phyloP scores from a whole-genome alignment of 2,113 vertebrate genomes.

The Siniperca knerii region DNA sequence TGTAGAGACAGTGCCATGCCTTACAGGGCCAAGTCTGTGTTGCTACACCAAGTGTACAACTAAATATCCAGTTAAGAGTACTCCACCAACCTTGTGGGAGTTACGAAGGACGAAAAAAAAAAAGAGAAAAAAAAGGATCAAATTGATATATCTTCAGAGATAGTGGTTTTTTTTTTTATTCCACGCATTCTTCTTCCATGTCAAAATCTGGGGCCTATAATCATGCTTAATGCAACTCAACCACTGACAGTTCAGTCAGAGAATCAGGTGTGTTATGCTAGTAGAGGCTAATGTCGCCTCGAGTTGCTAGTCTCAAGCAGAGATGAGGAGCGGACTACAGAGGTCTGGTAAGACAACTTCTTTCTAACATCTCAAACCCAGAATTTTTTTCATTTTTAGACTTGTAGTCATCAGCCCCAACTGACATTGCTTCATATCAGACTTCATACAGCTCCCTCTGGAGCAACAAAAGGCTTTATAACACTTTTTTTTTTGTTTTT shows the following conservation, averaged over 20 bases:
- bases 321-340: background rate
- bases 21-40: background rate
- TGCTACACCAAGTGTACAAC: too few species aligned
- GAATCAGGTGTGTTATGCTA: background rate
- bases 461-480: too few species aligned
- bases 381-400: too few species aligned
- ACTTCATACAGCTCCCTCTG: too few species aligned
- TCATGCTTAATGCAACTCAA: background rate
- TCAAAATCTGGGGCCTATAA: background rate
- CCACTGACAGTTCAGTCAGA: background rate
- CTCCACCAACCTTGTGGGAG: background rate
- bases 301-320: background rate
- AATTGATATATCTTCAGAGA: too few species aligned
- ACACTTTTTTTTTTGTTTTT: too few species aligned
- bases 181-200: background rate
- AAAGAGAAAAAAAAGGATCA: too few species aligned
- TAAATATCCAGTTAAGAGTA: background rate
- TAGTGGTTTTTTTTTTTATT: background rate
- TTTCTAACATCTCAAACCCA: too few species aligned
- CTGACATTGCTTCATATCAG: too few species aligned
- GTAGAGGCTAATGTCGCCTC: too few species aligned
- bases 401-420: too few species aligned
- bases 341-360: too few species aligned
- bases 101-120: background rate
- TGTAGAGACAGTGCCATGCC: background rate